Evolutionary conservation across 2,797 vertebrate species (phyloP).

Genomic region (Catamblyrhynchus diadema): DNA sequence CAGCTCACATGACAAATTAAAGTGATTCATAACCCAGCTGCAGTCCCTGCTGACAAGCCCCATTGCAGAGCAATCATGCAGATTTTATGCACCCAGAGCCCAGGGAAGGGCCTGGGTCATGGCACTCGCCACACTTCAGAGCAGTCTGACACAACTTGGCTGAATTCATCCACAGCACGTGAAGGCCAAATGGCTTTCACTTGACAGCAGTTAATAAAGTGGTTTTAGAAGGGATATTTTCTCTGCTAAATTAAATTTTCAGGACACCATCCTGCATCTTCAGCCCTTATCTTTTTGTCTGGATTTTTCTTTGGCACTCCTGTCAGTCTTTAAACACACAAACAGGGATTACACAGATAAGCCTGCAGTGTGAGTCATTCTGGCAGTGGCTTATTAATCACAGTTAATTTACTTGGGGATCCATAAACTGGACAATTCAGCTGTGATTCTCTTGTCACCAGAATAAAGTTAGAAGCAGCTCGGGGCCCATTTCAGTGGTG

Average conservation of each 20-base stretch:
- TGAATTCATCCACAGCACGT: not conserved
- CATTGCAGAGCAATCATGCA: not conserved
- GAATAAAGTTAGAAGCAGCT: not conserved
- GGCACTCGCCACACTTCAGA: not conserved
- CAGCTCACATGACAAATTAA: constrained; percentile 25
- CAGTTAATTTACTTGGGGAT: not conserved
- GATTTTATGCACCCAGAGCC: not conserved
- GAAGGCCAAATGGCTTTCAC: not conserved
- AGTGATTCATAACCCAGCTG: constrained; percentile 52
- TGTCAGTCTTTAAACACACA: not conserved
- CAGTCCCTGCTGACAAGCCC: constrained; percentile 19
- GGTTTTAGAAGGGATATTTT: constrained; percentile 3
- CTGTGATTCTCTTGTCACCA: not conserved
- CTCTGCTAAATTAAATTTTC: constrained; percentile 28
- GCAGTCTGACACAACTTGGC: not conserved
- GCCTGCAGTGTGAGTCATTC: not conserved
- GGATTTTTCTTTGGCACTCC: not conserved
- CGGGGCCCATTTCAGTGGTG: not conserved
- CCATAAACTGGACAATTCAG: not conserved
- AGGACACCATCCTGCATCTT: constrained; percentile 13
- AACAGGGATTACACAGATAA: not conserved
- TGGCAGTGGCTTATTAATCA: constrained; percentile 1
- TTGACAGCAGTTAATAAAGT: constrained; percentile 24
- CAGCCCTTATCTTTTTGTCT: constrained; percentile 23
- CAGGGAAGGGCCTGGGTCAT: not conserved